phyloP scores from a whole-genome alignment of 2,113 vertebrate species.

The Anser brachyrhynchus region DNA sequence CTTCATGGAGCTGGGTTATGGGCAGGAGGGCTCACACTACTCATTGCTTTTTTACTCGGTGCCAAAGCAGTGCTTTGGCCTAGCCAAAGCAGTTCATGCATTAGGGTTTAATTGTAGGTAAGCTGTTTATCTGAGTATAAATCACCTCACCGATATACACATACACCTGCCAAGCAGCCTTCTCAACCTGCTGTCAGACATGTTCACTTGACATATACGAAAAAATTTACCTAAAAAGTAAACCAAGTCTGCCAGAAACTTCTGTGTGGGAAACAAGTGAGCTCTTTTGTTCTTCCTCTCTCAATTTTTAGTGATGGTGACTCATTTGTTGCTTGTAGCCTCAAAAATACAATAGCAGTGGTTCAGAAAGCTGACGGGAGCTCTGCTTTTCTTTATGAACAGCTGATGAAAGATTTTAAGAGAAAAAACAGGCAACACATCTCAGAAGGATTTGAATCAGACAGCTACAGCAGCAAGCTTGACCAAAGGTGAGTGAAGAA shows the following conservation, averaged over 20 bases:
- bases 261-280: background rate
- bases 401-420: background rate
- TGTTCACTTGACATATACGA: background rate
- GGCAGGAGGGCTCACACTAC: background rate
- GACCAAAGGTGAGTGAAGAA: background rate
- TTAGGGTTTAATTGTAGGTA: background rate
- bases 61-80: background rate
- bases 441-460: background rate
- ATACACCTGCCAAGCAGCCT: background rate
- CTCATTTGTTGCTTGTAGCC: background rate
- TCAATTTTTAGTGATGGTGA: background rate
- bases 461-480: background rate
- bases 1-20: rapidly evolving
- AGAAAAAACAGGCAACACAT: background rate
- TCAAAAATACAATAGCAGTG: background rate
- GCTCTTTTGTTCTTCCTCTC: conserved; percentile 2
- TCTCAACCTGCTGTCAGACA: background rate
- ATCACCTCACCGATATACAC: background rate
- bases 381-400: conserved; percentile 40
- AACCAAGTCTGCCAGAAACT: background rate
- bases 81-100: background rate
- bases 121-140: background rate
- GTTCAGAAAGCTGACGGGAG: background rate
- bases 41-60: background rate
- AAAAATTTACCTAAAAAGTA: background rate